These are phyloP conservation scores for Zosterops lateralis DNA, from an alignment of 2,113 vertebrate species.

Conservation along the genomic window DNA sequence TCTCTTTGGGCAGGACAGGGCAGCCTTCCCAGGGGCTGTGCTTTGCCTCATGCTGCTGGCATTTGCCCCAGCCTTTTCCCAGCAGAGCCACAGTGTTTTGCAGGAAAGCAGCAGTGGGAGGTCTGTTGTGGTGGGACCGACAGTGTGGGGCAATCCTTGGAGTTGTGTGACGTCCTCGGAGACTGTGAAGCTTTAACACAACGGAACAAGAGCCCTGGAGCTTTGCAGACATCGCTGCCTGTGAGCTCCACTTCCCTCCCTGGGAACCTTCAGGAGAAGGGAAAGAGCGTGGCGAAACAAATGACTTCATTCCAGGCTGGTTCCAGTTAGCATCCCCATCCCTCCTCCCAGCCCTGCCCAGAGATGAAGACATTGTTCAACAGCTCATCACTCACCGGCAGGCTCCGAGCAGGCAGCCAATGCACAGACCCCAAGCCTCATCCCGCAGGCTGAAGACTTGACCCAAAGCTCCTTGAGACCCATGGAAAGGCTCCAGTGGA, in stretches of 20 bases:
- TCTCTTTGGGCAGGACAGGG: not conserved
- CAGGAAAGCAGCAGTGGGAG: not conserved
- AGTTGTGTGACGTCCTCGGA: rapidly evolving
- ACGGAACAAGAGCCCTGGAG: rapidly evolving
- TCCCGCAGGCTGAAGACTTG: not conserved
- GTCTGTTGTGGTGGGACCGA: not conserved
- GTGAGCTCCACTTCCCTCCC: not conserved
- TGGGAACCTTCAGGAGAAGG: not conserved
- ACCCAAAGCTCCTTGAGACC: conserved; percentile 44
- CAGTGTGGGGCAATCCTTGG: not conserved
- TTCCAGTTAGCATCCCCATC: conserved; percentile 47
- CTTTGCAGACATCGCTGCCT: not conserved
- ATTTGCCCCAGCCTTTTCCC: not conserved
- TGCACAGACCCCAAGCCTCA: not conserved
- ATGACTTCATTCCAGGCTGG: conserved; percentile 56
- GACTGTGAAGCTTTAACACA: not conserved
- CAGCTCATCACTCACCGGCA: conserved; percentile 57
- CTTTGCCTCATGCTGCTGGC: rapidly evolving
- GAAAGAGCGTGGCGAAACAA: not conserved
- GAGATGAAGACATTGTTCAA: conserved; percentile 58
- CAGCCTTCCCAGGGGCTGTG: rapidly evolving
- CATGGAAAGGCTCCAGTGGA: conserved; percentile 49
- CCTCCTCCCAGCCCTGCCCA: conserved; percentile 49
- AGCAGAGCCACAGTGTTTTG: not conserved
- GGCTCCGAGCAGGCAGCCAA: conserved; percentile 29